Percentiles rank a stretch among this genome's conserved stretches.
phyloP scores from a whole-genome alignment of 1,140 invertebrate species.

The Ceratosolen solmsi region DNA sequence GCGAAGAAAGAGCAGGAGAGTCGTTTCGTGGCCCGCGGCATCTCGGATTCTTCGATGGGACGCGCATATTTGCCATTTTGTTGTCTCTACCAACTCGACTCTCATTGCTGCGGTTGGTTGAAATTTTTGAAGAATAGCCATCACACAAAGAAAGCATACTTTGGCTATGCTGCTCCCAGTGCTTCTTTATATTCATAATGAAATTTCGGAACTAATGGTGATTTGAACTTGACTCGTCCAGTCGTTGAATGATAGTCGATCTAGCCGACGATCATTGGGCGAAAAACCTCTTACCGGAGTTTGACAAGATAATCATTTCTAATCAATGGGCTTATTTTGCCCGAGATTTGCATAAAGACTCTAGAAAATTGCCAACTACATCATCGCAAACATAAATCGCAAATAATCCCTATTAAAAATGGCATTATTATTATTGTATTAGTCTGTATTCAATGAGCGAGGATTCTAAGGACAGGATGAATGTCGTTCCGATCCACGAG shows the following conservation, averaged over 20 bases:
- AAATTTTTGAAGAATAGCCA: conserved; percentile 28
- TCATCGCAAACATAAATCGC: no score
- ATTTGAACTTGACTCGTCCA: not conserved
- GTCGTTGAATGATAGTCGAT: not conserved
- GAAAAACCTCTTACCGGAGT: not conserved
- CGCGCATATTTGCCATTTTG: conserved; percentile 25
- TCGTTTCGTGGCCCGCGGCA: not conserved
- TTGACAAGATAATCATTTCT: conserved; percentile 21
- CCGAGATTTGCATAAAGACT: no score
- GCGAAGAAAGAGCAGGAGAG: not conserved
- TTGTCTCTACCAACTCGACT: not conserved
- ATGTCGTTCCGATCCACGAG: no score
- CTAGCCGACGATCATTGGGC: not conserved
- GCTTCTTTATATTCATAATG: not conserved
- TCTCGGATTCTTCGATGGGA: not conserved
- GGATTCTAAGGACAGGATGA: no score
- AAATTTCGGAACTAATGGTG: not conserved
- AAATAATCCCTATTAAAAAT: no score
- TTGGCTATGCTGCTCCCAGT: not conserved
- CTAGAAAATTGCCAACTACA: no score
- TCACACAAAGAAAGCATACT: conserved; percentile 3
- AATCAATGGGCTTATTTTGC: not conserved
- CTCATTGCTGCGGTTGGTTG: conserved; percentile 10
- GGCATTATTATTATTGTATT: no score
- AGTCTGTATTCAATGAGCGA: no score